phyloP scores from a whole-genome alignment of 1,140 invertebrate genomes.

The Neoseiulus cucumeris region DNA sequence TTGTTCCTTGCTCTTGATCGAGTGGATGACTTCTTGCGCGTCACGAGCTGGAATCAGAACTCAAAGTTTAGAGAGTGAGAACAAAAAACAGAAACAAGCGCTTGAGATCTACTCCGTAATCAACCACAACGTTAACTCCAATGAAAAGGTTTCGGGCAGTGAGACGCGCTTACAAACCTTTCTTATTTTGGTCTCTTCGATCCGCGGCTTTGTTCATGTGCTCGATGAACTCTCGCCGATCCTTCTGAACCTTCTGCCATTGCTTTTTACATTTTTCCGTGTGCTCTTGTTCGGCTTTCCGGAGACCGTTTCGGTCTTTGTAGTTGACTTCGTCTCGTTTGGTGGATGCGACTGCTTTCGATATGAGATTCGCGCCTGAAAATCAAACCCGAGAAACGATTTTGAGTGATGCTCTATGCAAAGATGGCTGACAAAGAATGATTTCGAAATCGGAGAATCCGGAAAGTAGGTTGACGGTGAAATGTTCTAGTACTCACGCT shows the following conservation, averaged over 20 bases:
- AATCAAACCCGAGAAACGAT: too few relatives aligned
- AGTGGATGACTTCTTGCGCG: not conserved
- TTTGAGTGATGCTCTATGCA: too few relatives aligned
- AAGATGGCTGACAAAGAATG: too few relatives aligned
- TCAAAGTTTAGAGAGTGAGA: too few relatives aligned
- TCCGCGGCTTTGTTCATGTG: not conserved
- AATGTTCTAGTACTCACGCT: not conserved
- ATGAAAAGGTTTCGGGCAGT: too few relatives aligned
- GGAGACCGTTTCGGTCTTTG: not conserved
- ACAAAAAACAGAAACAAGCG: too few relatives aligned
- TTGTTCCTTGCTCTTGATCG: not conserved
- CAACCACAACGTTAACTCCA: too few relatives aligned
- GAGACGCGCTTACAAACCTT: not conserved
- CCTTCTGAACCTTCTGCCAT: not conserved
- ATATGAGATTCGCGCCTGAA: not conserved
- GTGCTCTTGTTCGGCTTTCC: not conserved
- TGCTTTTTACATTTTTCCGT: not conserved
- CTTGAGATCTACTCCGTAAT: too few relatives aligned
- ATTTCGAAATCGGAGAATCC: too few relatives aligned
- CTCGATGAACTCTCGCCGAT: not conserved
- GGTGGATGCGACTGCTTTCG: not conserved
- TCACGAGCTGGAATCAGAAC: not conserved
- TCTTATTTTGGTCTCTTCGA: not conserved
- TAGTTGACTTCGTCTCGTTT: not conserved
- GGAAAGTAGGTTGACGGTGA: too few relatives aligned